A percentile compares a stretch with the other conserved stretches of the same genome.
phyloP scores from a whole-genome alignment of 2,113 vertebrate genomes.

The Hemiprocne comata region DNA sequence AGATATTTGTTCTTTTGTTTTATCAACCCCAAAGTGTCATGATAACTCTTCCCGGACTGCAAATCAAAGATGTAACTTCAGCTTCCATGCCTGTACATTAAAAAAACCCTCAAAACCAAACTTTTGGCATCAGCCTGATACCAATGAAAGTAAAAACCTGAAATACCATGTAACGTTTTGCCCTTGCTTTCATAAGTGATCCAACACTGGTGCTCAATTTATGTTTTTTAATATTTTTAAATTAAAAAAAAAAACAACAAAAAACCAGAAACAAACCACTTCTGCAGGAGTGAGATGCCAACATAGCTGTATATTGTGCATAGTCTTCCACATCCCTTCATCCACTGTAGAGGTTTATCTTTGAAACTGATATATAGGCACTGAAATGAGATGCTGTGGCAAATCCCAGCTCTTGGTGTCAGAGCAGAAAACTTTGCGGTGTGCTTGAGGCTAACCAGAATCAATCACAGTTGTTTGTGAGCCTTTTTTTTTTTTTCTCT shows the following conservation, averaged over 20 bases:
- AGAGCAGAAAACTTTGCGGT: neutral
- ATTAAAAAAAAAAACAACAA: neutral
- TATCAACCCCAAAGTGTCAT: neutral
- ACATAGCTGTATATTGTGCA: neutral
- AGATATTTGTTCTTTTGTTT: neutral
- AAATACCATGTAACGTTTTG: neutral
- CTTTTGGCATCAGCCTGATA: neutral
- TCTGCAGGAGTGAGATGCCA: neutral
- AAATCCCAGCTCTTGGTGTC: neutral
- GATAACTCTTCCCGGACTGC: neutral
- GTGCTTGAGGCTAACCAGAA: neutral
- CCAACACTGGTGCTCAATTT: neutral
- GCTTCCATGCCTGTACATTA: rapidly evolving
- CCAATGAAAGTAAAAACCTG: neutral
- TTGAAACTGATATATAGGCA: neutral
- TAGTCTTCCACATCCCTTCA: neutral
- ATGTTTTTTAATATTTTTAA: neutral
- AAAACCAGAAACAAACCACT: neutral
- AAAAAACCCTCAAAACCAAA: neutral
- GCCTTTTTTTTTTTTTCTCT: neutral
- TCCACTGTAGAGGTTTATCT: neutral
- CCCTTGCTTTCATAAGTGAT: neutral
- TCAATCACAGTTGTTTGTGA: neutral
- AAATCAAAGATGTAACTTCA: neutral
- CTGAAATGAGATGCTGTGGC: neutral